Evolutionary conservation across 2,797 vertebrate genomes (phyloP).

Genomic region (Balearica regulorum): DNA sequence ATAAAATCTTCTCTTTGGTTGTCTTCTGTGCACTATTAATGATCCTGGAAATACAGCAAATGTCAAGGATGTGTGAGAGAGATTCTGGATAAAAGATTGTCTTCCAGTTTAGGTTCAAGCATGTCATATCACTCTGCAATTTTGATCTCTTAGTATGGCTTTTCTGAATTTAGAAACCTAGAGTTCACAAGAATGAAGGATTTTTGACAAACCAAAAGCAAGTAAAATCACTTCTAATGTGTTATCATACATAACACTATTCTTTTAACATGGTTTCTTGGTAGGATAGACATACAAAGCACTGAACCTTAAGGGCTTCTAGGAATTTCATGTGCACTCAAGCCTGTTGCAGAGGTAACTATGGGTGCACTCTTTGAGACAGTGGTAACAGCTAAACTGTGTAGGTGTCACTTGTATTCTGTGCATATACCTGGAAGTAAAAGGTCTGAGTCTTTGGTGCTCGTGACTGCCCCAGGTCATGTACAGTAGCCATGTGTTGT

Average conservation of each 20-base stretch:
- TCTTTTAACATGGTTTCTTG: background rate
- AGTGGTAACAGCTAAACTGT: fast-evolving
- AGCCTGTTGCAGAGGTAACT: background rate
- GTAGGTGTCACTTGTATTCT: background rate
- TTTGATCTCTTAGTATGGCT: background rate
- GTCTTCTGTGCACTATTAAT: background rate
- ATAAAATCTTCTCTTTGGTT: background rate
- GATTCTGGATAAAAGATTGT: background rate
- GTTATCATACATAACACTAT: fast-evolving
- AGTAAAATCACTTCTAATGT: background rate
- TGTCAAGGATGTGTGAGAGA: background rate
- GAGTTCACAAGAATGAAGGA: background rate
- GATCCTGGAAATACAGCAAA: background rate
- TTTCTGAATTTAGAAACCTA: background rate
- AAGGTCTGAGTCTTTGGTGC: background rate
- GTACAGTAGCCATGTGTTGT: fast-evolving
- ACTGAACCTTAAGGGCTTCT: background rate
- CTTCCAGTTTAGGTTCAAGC: background rate
- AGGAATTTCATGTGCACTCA: fast-evolving
- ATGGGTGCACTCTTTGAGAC: fast-evolving
- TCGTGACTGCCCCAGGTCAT: background rate
- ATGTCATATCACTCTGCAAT: background rate
- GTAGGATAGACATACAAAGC: background rate
- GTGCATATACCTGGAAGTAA: fast-evolving
- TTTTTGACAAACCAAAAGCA: background rate